phyloP scores from a whole-genome alignment of 2,113 vertebrate species.

The Salminus brasiliensis region DNA sequence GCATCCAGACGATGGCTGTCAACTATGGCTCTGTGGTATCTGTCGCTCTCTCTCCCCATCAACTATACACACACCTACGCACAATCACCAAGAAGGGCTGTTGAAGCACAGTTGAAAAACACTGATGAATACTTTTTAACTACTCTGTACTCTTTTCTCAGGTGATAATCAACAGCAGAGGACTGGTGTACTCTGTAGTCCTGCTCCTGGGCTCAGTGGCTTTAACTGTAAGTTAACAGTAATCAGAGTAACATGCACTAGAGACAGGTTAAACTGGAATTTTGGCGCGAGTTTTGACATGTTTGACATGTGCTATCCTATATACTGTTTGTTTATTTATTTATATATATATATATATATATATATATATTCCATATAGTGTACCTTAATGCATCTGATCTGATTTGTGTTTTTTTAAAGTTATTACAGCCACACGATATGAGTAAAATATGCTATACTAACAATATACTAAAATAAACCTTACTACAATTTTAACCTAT shows the following conservation, averaged over 20 bases:
- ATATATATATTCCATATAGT: no score
- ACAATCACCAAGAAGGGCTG: neutral
- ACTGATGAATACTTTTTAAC: slow-evolving; percentile 1
- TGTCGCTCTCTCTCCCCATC: slow-evolving; percentile 25
- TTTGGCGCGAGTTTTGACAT: no score
- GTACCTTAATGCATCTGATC: no score
- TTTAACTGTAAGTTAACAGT: slow-evolving; percentile 83
- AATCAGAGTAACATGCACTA: neutral
- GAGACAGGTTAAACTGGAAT: neutral
- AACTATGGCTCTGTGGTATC: slow-evolving; percentile 80
- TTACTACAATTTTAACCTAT: no score
- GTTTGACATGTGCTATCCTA: no score
- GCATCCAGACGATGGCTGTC: slow-evolving; percentile 85
- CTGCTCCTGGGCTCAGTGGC: slow-evolving; percentile 85
- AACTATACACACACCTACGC: neutral
- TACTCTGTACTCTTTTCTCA: slow-evolving; percentile 50
- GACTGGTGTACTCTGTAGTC: slow-evolving; percentile 86
- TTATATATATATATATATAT: no score
- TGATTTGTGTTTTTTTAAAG: no score
- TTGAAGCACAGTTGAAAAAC: neutral
- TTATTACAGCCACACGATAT: no score
- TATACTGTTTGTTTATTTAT: no score
- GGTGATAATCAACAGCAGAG: slow-evolving; percentile 89
- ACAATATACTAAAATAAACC: no score
- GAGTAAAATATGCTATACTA: no score